A percentile compares a stretch with the other conserved stretches of the same genome.
phyloP scores from a whole-genome alignment of 1,140 invertebrate species.

The Hylaeus volcanicus region DNA sequence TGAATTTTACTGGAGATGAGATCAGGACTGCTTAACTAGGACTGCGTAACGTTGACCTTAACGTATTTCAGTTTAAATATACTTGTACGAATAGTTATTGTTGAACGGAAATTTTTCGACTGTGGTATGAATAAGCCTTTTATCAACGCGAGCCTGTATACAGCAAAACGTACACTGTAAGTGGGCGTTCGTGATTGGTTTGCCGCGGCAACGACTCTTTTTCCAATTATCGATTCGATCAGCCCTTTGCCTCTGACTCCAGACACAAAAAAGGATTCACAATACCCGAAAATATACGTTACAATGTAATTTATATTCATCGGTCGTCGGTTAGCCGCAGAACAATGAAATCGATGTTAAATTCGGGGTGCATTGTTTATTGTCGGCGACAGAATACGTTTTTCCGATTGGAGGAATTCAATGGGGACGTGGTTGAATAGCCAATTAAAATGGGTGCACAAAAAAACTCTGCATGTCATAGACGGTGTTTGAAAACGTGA shows the following conservation, averaged over 20 bases:
- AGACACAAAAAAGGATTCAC: constrained; percentile 33
- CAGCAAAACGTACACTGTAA: constrained; percentile 24
- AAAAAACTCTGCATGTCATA: neutral
- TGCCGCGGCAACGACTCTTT: constrained; percentile 58
- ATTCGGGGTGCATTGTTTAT: constrained; percentile 23
- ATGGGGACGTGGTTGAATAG: constrained; percentile 29
- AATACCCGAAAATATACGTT: constrained; percentile 47
- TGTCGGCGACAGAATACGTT: constrained; percentile 7
- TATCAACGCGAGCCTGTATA: constrained; percentile 56
- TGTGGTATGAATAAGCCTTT: constrained; percentile 57
- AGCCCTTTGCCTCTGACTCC: constrained; percentile 40
- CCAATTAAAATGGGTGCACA: constrained; percentile 34
- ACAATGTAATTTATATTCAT: constrained; percentile 20
- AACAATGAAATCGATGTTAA: constrained; percentile 39
- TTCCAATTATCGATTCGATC: constrained; percentile 67
- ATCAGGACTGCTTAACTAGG: no score
- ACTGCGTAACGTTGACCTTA: no score
- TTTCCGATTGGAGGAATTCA: constrained; percentile 26
- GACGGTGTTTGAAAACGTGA: neutral
- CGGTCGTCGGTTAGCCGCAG: constrained; percentile 8
- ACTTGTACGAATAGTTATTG: neutral
- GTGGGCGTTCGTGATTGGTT: constrained; percentile 45
- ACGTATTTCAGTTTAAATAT: neutral
- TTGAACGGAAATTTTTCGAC: constrained; percentile 46
- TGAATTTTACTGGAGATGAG: no score